Evolutionary conservation across 2,888 invertebrate species (phyloP), one percentile per base, ranked within the genome.

Genomic region (Cosmia pyralina): DNA sequence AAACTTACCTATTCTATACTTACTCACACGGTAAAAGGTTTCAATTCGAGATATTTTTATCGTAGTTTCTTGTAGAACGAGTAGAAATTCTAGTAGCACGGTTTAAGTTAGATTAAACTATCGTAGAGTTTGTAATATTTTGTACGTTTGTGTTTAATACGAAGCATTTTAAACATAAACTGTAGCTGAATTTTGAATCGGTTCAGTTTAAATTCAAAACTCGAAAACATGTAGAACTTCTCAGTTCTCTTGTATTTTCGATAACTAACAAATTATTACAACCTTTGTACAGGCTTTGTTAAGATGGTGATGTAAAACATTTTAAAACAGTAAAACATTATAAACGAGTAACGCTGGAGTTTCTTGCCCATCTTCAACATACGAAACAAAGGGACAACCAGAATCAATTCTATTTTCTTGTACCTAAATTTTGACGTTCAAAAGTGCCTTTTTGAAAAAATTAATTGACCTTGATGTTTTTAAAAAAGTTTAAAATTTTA

Each of bases 201-300:
- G 48, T 60, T 79, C 38, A n/a, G 41, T 79, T 79, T 66, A 60
- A 72, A 48, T 70, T 66, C 10, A 2, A 22, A 58, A 63, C 66
- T 73, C 41, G 22, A 34, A 79, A 79, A 57, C 50, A 63, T 48
- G 57, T 34, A 53, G 15, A 75, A 58, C 8, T 64, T 53, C n/a
- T 58, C 66, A 73, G 74, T 66, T 66, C 28, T 28, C n/a, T n/a
- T n/a, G 62, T 52, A 60, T 73, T 79, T 79, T 41, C 66, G 52
- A 66, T 66, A 77, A 73, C 46, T 79, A 48, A 41, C 57, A 63
- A 73, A 73, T 57, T 63, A 58, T 50, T 70, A 59, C 58, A 58
- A 46, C 17, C 63, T 69, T 68, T 50, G 60, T 66, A 72, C 50
- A n/a, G 46, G 52, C 28, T 78, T 57, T 55, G 46, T 22, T 77